Evolutionary conservation across 2,797 vertebrate genomes (phyloP), one percentile per base, ranked within the genome.

Genomic region (Melanotaenia trifasciata): DNA sequence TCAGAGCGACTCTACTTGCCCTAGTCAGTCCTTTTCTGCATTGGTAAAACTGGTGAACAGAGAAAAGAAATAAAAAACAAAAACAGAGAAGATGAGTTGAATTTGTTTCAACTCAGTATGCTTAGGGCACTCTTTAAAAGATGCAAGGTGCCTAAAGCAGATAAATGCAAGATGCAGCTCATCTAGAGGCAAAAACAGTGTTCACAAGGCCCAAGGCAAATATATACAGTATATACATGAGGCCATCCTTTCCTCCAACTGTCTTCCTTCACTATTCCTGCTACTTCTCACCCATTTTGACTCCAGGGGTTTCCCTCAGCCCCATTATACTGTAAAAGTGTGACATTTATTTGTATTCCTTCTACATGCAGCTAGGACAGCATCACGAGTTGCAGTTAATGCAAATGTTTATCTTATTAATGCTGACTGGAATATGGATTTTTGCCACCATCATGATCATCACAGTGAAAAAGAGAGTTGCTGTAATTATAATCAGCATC

Each of bases 131-230:
- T 58, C 33, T 51, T 80, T 74, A 65, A 84, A 80, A 86, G 81
- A 74, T 74, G 59, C 80, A 82, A 86, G 81, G 76, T 72, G 74
- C 70, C 74, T 53, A 30, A 61, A 91, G 82, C 65, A 33, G 61
- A 72, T 66, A 70, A 72, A 50, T 36, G 54, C 57, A 54, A 56
- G 57, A 64, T 74, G 65, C 75, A 79, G 76, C 62, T 47, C 58
- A 76, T 73, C 79, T 62, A 43, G 65, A 61, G 70, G 83, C 72
- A 67, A 77, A 64, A 58, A 16, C 61, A 28, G 40, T 38, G 69
- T 85, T 83, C 80, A 72, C 26, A 24, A 24, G 72, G 72, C 83
- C 71, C 14, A 6, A 61, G 63, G 78, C 63, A 59, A 51, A 70
- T 40, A 57, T 53, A 63, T 32, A 32, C 18, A 8, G 35, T 38